These are phyloP conservation scores for Cirrhinus molitorella DNA, from an alignment of 2,797 vertebrate species.

Conservation along the genomic window DNA sequence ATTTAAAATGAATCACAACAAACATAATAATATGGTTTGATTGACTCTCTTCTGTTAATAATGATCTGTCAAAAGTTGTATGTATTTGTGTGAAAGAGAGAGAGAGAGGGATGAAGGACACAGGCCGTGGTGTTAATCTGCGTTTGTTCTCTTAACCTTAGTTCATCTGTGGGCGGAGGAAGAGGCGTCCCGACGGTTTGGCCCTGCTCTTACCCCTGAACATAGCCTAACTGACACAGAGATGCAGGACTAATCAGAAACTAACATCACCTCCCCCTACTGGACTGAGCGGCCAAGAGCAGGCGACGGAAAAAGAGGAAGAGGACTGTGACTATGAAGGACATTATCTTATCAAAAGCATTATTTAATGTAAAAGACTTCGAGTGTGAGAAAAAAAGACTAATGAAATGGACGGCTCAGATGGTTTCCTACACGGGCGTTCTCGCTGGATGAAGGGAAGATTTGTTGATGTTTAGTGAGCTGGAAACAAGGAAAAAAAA, in stretches of 20 bases:
- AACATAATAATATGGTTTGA: not conserved
- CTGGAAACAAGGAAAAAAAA: constrained; percentile 63
- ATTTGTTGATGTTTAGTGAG: constrained; percentile 70
- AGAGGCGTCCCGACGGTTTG: constrained; percentile 80
- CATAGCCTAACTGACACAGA: constrained; percentile 79
- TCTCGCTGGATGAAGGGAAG: constrained; percentile 63
- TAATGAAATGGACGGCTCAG: constrained; percentile 54
- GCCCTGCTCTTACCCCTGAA: constrained; percentile 77
- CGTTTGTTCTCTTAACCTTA: constrained; percentile 81
- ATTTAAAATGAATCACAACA: constrained; percentile 15
- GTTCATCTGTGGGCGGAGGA: constrained; percentile 84
- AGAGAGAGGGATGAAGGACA: constrained; percentile 36
- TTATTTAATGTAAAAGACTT: constrained; percentile 78
- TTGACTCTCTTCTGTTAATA: constrained; percentile 3
- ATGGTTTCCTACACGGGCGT: constrained; percentile 46
- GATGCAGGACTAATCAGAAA: constrained; percentile 83
- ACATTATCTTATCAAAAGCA: constrained; percentile 77
- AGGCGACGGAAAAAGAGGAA: constrained; percentile 51
- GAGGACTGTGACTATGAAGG: constrained; percentile 59
- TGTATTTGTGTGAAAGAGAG: constrained; percentile 37
- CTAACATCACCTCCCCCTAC: constrained; percentile 70
- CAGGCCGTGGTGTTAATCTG: constrained; percentile 76
- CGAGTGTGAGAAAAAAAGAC: constrained; percentile 64
- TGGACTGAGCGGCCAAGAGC: constrained; percentile 59
- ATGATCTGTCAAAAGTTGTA: constrained; percentile 30